Base-by-base conservation (phyloP, 1,140 invertebrate species). In the Drosophila mojavensis region DNA sequence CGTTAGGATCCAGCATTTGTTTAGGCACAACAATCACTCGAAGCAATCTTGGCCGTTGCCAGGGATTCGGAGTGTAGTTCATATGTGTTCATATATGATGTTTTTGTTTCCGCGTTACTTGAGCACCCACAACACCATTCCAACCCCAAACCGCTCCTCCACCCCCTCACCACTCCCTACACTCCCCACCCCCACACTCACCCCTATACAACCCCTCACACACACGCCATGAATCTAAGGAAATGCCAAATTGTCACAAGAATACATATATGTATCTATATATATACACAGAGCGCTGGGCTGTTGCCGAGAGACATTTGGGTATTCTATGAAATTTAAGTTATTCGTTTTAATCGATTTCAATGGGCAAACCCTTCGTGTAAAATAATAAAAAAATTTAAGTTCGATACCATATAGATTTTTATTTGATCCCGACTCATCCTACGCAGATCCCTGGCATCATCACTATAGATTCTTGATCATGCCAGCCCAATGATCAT, bases 371-470 rank as follows among this genome's bases (percentile, higher is more conserved):
- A 65, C 61, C 28, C 55, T 69, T 79, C 63, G 73, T 75, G 64
- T 74, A 77, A 81, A 81, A 72, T 71, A 54, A 70, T 33, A 63
- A 72, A 72, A 76, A 81, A 77, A 77, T 77, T 73, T 45, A 76
- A 68, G 78, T 81, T 81, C 70, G 48, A 50, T 33, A 6, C 2
- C 28, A 30, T 2, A 24, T 24, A 1, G 20, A 24, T 30, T 30
- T 4, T 30, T 5, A 5, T 30, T 30, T 30, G 28, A 30, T 30
- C 28, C 28, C 28, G 28, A 30, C 28, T 6, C 4, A 30, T 30
- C 28, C 28, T 5, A 30, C 0, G 28, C 4, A 30, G 28, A 5
- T 30, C 28, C 28, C 28, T 4, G 20, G 20, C 20, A 24, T 24
- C 20, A 24, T 24, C 20, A 3, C 20, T 24, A 2, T 24, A 24